These are phyloP conservation scores for Podotricha telesiphe DNA, from an alignment of 2,888 invertebrate genomes.

Conservation along the genomic window DNA sequence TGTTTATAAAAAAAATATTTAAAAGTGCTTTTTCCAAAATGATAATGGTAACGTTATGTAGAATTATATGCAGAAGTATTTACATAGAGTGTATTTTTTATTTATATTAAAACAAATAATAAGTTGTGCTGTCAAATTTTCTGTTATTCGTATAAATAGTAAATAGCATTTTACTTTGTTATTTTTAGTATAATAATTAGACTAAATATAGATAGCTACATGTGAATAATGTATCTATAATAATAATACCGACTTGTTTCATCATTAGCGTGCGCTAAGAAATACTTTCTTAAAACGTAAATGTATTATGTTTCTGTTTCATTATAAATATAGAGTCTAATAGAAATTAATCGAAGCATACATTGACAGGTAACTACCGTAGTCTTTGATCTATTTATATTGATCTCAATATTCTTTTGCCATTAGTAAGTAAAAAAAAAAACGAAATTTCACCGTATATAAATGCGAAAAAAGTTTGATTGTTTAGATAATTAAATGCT, in stretches of 20 bases:
- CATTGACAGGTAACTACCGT: slow-evolving; percentile 13
- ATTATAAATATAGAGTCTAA: slow-evolving; percentile 4
- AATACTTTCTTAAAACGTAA: background rate
- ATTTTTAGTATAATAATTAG: too few species aligned
- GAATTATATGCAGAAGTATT: too few species aligned
- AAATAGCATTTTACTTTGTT: too few species aligned
- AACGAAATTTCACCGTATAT: background rate
- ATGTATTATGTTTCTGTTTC: background rate
- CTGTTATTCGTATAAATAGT: too few species aligned
- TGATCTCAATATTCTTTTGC: background rate
- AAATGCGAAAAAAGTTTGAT: background rate
- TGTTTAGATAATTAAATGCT: background rate
- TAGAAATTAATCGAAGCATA: slow-evolving; percentile 10
- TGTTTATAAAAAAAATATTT: too few species aligned
- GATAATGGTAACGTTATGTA: too few species aligned
- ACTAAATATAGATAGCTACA: too few species aligned
- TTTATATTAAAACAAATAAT: too few species aligned
- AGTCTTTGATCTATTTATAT: slow-evolving; percentile 17
- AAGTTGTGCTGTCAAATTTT: too few species aligned
- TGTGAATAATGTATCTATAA: background rate
- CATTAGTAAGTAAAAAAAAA: background rate
- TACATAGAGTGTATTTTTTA: too few species aligned
- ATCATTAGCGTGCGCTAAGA: background rate
- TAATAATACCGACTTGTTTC: background rate
- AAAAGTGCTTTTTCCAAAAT: too few species aligned